phyloP scores from a whole-genome alignment of 2,888 invertebrate genomes.

The Leucophenga montana region DNA sequence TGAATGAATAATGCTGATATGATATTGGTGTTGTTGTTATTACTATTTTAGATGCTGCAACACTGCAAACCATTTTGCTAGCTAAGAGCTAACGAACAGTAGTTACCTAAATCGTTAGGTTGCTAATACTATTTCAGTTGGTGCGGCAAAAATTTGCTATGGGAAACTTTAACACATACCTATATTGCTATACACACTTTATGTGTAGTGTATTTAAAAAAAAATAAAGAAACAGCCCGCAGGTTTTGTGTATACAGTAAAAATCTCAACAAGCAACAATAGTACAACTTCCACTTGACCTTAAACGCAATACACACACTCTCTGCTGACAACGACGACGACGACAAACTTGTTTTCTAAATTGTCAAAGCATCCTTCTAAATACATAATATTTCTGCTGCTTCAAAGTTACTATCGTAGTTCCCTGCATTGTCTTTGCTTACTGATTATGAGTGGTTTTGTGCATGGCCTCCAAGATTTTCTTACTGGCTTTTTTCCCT shows the following conservation, averaged over 20 bases:
- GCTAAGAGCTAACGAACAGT: too few relatives aligned
- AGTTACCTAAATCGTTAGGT: too few relatives aligned
- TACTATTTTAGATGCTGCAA: too few relatives aligned
- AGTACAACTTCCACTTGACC: conserved; percentile 4
- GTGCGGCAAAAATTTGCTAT: too few relatives aligned
- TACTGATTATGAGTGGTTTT: conserved; percentile 19
- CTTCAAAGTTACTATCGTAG: neutral
- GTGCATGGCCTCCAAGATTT: conserved; percentile 8
- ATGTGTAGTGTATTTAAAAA: neutral
- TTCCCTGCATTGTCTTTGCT: conserved; percentile 14
- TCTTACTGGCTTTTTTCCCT: neutral
- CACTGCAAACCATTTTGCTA: too few relatives aligned
- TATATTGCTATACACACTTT: too few relatives aligned
- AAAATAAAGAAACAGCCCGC: too few relatives aligned
- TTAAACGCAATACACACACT: neutral
- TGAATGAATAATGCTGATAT: too few relatives aligned
- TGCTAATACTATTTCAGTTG: too few relatives aligned
- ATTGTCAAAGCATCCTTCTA: conserved; percentile 2
- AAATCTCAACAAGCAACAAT: neutral
- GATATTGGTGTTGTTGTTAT: too few relatives aligned
- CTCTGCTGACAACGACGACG: neutral
- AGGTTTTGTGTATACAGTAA: neutral
- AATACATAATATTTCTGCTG: neutral
- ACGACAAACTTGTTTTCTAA: neutral
- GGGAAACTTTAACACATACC: too few relatives aligned